Evolutionary conservation across 2,797 vertebrate genomes (phyloP).

Genomic region (Semotilus atromaculatus): DNA sequence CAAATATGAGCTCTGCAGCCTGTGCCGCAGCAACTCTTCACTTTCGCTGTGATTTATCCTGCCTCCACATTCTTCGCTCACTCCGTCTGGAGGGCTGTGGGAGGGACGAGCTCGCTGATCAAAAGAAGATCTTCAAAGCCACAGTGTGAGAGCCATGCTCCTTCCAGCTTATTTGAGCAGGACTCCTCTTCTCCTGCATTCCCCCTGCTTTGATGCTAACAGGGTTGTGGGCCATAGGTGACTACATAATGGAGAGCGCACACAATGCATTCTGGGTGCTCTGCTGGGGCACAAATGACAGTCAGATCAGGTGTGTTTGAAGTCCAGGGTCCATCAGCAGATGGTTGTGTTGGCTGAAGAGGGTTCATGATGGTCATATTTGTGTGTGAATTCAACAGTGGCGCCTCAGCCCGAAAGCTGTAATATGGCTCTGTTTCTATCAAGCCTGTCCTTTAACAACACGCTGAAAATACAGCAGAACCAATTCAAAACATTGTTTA

Average conservation of each 20-base stretch:
- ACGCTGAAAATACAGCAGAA: too few species aligned
- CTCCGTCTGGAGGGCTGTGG: conserved; percentile 64
- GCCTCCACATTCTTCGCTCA: conserved; percentile 30
- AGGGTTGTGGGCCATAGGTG: conserved; percentile 70
- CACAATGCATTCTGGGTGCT: conserved; percentile 59
- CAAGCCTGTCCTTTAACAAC: not conserved
- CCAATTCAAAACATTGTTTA: not conserved
- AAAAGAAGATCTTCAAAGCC: conserved; percentile 81
- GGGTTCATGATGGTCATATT: conserved; percentile 21
- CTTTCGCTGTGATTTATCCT: conserved; percentile 32
- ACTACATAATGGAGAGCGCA: conserved; percentile 69
- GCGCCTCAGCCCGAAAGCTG: not conserved
- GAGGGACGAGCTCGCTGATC: conserved; percentile 71
- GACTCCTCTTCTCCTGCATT: conserved; percentile 54
- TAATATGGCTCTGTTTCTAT: conserved; percentile 3
- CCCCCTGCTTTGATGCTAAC: conserved; percentile 70
- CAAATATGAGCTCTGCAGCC: conserved; percentile 43
- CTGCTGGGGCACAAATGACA: conserved; percentile 36
- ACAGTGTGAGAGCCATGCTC: conserved; percentile 66
- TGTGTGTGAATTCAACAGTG: conserved; percentile 16
- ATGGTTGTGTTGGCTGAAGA: conserved; percentile 9
- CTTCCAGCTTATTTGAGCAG: conserved; percentile 69
- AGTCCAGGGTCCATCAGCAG: conserved; percentile 40
- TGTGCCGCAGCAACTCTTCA: conserved; percentile 36
- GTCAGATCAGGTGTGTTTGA: conserved; percentile 43